Base-by-base conservation (phyloP, 1,140 invertebrate species). In the Aphelinus certus region DNA sequence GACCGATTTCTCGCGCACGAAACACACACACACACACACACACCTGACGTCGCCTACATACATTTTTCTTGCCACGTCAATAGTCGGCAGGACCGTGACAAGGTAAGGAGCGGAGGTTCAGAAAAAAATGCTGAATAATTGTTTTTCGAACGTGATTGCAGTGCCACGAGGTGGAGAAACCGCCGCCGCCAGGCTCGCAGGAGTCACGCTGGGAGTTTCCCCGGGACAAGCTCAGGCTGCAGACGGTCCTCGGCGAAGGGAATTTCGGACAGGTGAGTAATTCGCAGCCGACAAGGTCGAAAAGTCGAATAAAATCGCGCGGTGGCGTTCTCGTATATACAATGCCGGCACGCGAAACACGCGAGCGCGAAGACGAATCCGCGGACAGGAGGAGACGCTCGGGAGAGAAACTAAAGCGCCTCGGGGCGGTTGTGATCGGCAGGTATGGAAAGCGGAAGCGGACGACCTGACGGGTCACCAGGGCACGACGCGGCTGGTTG, bases 361-460 rank as follows among this genome's bases (percentile, higher is more conserved):
- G 26, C 26, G 26, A 26, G 26, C 26, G 26, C 26, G 26, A 26
- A 26, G 26, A 26, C 26, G 26, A 26, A 26, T 26, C 26, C 26
- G 26, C 26, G 26, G 26, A 26, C 26, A 26, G 26, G 26, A 26
- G 26, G 26, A 26, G 26, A 26, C 26, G 26, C 26, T 26, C 26
- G 26, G 26, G 26, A 26, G 26, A 26, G 26, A 7, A 46, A 47
- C n/a, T 47, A 2, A 73, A 42, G 71, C n/a, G 61, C 1, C 42
- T 64, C 47, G 51, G 55, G n/a, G 43, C 49, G 7, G 2, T 26
- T 53, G 51, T 53, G 26, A 71, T 1, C 48, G 10, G 66, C 61
- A 94, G 90, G 93, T 95, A 45, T 94, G 93, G 93, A 95, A 95
- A 88, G 94, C 94, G 4, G 93, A 95, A 86, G 93, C 93, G 6